Evolutionary conservation across 2,113 vertebrate genomes (phyloP).

Genomic region (Rana temporaria): DNA sequence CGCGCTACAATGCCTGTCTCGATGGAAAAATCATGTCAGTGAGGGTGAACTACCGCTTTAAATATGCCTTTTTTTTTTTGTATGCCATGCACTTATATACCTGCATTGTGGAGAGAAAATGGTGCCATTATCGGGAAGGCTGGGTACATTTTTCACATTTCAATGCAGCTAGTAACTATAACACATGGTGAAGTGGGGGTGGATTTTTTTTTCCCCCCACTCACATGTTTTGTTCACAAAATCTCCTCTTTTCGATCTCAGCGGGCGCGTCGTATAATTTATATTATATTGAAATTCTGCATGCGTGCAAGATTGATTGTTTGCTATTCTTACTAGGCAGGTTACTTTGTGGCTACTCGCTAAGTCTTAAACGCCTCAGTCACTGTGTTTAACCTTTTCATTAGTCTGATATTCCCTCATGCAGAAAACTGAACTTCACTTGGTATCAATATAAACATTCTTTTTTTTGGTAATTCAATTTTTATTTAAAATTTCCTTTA

Average conservation of each 20-base stretch:
- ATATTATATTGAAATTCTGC: conserved; percentile 43
- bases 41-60: neutral
- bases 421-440: too few relatives aligned
- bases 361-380: neutral
- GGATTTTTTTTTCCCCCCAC: conserved; percentile 29
- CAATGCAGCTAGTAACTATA: conserved; percentile 24
- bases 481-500: too few relatives aligned
- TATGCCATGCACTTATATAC: conserved; percentile 30
- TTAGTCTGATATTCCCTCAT: neutral
- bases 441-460: too few relatives aligned
- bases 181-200: conserved; percentile 42
- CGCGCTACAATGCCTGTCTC: too few relatives aligned
- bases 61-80: conserved; percentile 32
- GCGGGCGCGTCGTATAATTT: conserved; percentile 39
- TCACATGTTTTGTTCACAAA: conserved; percentile 45
- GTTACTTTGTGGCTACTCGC: neutral
- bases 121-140: conserved; percentile 21
- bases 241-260: conserved; percentile 36
- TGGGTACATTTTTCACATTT: conserved; percentile 42
- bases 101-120: conserved; percentile 9
- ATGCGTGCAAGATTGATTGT: conserved; percentile 34
- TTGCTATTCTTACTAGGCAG: conserved; percentile 21
- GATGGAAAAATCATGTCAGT: too few relatives aligned
- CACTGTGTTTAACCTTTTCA: conserved; percentile 13
- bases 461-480: too few relatives aligned